Evolutionary conservation across 2,113 vertebrate species (phyloP), one percentile per base, ranked within the genome.

Genomic region (Herpailurus yagouaroundi): DNA sequence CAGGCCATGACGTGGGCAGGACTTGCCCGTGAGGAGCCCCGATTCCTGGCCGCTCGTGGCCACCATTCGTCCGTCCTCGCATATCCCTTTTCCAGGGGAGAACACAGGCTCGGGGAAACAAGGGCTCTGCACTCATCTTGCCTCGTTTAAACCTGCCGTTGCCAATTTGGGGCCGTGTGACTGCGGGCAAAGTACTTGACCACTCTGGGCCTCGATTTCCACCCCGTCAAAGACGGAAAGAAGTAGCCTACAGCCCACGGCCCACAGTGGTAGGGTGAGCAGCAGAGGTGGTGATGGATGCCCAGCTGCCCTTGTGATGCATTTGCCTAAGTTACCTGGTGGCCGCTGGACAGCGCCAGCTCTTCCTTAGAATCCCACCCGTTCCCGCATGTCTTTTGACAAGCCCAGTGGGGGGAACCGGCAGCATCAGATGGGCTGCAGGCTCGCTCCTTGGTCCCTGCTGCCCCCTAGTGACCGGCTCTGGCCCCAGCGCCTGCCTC

Each of bases 391-490:
- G 0, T 10, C n/a, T 7, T 4, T 1, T 3, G 36, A 41, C 16
- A 4, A 66, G 60, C 29, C 2, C n/a, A 0, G 29, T 2, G 1
- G 7, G 27, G 19, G 29, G n/a, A 18, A 31, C 45, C 0, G 19
- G 9, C 0, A 0, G 38, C 18, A 2, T 2, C 71, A 0, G 18
- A 36, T 4, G 19, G 85, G 95, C 60, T 16, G 31, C 21, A 64
- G 23, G 29, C 68, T 74, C 0, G 31, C 69, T 36, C 52, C 48
- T 50, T 50, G 89, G 93, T 52, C 36, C 63, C 86, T 97, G 84
- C 94, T 97, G 94, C 97, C 97, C 87, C 48, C 98, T 97, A 45
- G 97, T 90, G 98, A 90, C 41, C 5, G 0, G 3, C 9, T 6
- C 12, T 14, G 69, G 55, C 33, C n/a, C 71, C 12, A 15, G 55